These are phyloP conservation scores for Meleagris gallopavo DNA, from an alignment of 2,113 vertebrate species.

Conservation along the genomic window DNA sequence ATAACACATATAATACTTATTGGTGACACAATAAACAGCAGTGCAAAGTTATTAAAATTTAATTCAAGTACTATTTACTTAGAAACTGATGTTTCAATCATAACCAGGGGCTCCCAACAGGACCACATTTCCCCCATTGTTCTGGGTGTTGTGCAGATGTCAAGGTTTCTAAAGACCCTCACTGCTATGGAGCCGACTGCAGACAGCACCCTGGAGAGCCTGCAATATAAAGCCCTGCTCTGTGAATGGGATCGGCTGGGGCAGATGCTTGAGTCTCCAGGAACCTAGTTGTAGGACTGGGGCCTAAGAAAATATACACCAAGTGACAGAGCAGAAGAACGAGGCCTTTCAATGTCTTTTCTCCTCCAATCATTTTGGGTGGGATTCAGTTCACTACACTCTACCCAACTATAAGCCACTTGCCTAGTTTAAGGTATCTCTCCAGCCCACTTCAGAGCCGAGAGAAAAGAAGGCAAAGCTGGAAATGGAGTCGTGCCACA, in stretches of 20 bases:
- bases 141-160: background rate
- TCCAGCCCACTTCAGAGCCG: background rate
- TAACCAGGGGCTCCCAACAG: background rate
- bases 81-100: background rate
- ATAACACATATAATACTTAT: background rate
- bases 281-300: background rate
- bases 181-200: background rate
- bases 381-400: background rate
- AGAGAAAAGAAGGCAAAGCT: background rate
- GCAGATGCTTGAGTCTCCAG: background rate
- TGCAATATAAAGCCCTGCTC: background rate
- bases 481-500: background rate
- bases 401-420: background rate
- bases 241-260: background rate
- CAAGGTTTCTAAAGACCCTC: background rate
- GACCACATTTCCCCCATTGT: background rate
- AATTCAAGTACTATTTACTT: background rate
- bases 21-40: conserved; percentile 2
- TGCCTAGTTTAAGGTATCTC: background rate
- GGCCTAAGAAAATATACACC: background rate
- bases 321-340: background rate
- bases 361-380: background rate
- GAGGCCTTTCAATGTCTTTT: rapidly evolving
- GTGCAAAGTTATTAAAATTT: background rate
- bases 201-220: background rate